These are phyloP conservation scores for Beris chalybata DNA, from an alignment of 2,888 invertebrate species.

Conservation along the genomic window DNA sequence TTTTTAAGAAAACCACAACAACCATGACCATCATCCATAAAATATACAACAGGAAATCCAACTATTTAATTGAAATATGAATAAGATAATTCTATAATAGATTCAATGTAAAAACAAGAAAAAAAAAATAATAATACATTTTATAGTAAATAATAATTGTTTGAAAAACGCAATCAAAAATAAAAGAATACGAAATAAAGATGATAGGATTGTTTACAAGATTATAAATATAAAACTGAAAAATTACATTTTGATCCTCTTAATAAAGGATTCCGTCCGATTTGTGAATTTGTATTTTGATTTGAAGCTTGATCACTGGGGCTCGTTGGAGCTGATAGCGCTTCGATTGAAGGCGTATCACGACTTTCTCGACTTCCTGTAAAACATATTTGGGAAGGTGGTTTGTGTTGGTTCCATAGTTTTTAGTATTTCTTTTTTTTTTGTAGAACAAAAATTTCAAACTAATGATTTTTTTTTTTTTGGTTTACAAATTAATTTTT, in stretches of 20 bases:
- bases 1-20: no score
- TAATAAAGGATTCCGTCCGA: constrained; percentile 72
- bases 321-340: constrained; percentile 69
- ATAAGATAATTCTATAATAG: no score
- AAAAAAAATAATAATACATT: no score
- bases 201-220: no score
- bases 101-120: no score
- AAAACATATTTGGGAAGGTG: constrained; percentile 31
- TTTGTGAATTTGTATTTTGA: constrained; percentile 51
- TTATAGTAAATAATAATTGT: no score
- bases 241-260: constrained; percentile 82
- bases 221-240: constrained; percentile 44
- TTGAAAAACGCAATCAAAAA: no score
- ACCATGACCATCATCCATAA: no score
- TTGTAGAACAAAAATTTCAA: no score
- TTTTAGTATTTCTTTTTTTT: constrained; percentile 1
- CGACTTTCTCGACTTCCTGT: constrained; percentile 53
- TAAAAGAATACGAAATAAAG: no score
- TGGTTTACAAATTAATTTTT: not conserved
- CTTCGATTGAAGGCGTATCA: constrained; percentile 43
- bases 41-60: no score
- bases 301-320: constrained; percentile 64
- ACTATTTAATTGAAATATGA: no score
- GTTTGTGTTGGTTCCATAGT: constrained; percentile 13
- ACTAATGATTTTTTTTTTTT: not conserved